These are phyloP conservation scores for Micronisus gabar DNA, from an alignment of 2,113 vertebrate genomes.

Conservation along the genomic window DNA sequence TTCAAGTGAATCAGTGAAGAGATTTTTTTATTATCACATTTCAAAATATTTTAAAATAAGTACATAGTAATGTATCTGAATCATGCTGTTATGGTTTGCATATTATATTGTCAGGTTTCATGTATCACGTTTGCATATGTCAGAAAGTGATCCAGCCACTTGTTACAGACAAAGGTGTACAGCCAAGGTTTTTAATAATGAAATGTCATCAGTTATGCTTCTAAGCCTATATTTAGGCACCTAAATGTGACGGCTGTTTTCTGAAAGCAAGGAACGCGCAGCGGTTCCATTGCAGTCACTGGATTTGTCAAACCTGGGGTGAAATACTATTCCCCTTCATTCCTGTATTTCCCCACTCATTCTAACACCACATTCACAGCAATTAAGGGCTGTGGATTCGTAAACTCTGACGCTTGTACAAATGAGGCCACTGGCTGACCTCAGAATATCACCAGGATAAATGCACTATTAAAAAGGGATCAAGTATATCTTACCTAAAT, in stretches of 20 bases:
- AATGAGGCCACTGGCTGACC: neutral
- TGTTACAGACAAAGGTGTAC: neutral
- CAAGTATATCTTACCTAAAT: neutral
- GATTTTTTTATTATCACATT: neutral
- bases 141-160: neutral
- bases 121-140: neutral
- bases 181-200: slow-evolving; percentile 21
- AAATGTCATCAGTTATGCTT: slow-evolving; percentile 10
- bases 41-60: neutral
- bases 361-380: neutral
- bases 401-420: neutral
- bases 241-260: neutral
- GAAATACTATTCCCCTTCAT: neutral
- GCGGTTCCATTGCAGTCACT: neutral
- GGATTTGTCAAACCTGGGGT: neutral
- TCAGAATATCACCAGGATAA: neutral
- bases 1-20: neutral
- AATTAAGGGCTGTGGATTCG: neutral
- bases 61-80: neutral
- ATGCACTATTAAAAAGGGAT: neutral
- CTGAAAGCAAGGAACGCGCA: neutral
- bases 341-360: neutral
- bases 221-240: slow-evolving; percentile 10
- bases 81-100: neutral
- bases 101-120: neutral